Percentiles rank a stretch among this genome's conserved stretches.
Conservation (phyloP, 2,797 vertebrate genomes). For the Esox lucius region DNA sequence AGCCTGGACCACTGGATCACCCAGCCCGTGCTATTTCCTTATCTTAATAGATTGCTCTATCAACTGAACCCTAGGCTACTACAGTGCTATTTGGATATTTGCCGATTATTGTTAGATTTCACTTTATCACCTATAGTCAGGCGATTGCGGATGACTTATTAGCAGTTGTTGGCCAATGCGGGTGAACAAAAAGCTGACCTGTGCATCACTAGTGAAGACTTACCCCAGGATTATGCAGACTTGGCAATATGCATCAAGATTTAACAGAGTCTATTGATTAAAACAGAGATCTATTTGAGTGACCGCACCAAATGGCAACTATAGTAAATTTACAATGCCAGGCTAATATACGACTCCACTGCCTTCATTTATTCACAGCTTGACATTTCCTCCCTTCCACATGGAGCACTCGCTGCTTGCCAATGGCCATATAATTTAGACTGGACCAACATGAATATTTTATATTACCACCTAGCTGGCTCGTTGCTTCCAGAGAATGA, state of each 20-base stretch:
- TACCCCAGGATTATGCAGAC: conserved; percentile 52
- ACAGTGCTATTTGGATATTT: too few species aligned
- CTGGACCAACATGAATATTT: conserved; percentile 78
- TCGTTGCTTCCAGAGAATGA: conserved; percentile 71
- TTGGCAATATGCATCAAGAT: conserved; percentile 54
- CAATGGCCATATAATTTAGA: conserved; percentile 75
- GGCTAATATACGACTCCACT: conserved; percentile 69
- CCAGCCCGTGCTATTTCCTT: too few species aligned
- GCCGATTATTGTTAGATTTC: too few species aligned
- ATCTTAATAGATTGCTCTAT: too few species aligned
- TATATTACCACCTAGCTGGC: conserved; percentile 71
- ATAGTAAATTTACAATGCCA: conserved; percentile 71
- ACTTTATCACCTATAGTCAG: too few species aligned
- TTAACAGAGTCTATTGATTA: conserved; percentile 69
- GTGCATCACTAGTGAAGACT: background rate
- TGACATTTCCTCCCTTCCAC: conserved; percentile 74
- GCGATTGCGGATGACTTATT: too few species aligned
- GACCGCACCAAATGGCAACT: conserved; percentile 68
- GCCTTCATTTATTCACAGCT: conserved; percentile 76
- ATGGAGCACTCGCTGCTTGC: conserved; percentile 67
- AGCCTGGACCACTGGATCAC: too few species aligned
- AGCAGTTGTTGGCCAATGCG: too few species aligned
- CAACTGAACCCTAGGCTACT: too few species aligned
- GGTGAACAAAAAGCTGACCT: too few species aligned
- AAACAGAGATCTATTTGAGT: conserved; percentile 67